Conservation (phyloP, 2,113 vertebrate species). For the Lipophrys pholis region DNA sequence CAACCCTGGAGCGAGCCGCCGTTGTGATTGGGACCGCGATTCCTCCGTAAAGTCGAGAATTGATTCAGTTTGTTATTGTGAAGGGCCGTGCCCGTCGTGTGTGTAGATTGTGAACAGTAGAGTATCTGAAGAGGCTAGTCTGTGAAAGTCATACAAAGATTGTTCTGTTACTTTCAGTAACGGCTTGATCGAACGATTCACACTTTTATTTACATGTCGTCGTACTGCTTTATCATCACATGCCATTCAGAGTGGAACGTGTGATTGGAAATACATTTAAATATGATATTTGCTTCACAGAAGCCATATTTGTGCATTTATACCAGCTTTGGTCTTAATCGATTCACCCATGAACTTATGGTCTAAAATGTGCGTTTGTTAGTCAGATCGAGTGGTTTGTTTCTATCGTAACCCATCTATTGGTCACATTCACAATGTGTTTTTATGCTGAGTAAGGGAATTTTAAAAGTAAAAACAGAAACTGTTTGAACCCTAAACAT, state of each 20-base stretch:
- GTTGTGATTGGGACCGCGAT: neutral
- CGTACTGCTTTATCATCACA: neutral
- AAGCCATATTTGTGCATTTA: neutral
- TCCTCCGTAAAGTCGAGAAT: neutral
- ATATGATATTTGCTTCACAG: neutral
- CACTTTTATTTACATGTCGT: neutral
- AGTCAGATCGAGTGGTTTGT: neutral
- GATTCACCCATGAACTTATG: neutral
- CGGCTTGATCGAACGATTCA: no score
- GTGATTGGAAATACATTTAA: neutral
- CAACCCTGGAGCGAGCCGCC: slow-evolving; percentile 63
- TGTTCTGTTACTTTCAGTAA: neutral
- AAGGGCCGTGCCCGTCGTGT: neutral
- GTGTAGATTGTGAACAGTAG: neutral
- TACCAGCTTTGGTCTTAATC: neutral
- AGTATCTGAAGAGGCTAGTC: neutral
- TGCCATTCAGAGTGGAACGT: neutral
- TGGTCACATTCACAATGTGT: neutral
- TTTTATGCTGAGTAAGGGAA: neutral
- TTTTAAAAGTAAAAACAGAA: neutral
- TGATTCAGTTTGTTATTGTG: neutral
- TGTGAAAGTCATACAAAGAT: neutral
- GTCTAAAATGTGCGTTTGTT: neutral
- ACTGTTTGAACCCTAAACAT: slow-evolving; percentile 9
- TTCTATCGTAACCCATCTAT: neutral